Conservation (phyloP, 2,888 invertebrate genomes). For the Pyralis farinalis region DNA sequence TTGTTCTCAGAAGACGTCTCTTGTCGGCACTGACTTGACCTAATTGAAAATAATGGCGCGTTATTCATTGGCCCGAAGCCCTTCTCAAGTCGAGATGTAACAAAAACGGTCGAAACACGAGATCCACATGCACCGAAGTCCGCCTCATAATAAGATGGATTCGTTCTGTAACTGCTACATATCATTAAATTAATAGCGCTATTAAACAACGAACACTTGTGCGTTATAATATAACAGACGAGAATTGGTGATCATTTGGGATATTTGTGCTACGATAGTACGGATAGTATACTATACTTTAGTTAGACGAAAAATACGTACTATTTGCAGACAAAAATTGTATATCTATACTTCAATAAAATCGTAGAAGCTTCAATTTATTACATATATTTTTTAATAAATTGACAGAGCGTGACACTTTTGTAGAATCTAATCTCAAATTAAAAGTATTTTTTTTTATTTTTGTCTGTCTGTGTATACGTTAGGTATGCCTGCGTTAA, state of each 20-base stretch:
- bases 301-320: too few relatives aligned
- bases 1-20: conserved; percentile 71
- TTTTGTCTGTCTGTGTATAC: too few relatives aligned
- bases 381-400: too few relatives aligned
- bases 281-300: too few relatives aligned
- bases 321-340: too few relatives aligned
- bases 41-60: conserved; percentile 77
- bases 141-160: conserved; percentile 35
- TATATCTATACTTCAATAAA: too few relatives aligned
- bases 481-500: too few relatives aligned
- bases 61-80: conserved; percentile 61
- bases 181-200: conserved; percentile 58
- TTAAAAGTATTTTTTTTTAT: too few relatives aligned
- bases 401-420: too few relatives aligned
- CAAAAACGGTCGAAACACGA: conserved; percentile 49
- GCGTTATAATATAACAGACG: conserved; percentile 22
- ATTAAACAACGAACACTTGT: conserved; percentile 48
- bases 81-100: conserved; percentile 53
- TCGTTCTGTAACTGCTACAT: conserved; percentile 52
- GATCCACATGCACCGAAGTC: conserved; percentile 25
- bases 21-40: conserved; percentile 71
- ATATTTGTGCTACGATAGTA: conserved; percentile 11
- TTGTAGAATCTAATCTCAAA: too few relatives aligned
- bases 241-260: conserved; percentile 30
- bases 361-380: too few relatives aligned